These are phyloP conservation scores for Lamellibrachia satsuma DNA, from an alignment of 2,888 invertebrate genomes.

Conservation along the genomic window DNA sequence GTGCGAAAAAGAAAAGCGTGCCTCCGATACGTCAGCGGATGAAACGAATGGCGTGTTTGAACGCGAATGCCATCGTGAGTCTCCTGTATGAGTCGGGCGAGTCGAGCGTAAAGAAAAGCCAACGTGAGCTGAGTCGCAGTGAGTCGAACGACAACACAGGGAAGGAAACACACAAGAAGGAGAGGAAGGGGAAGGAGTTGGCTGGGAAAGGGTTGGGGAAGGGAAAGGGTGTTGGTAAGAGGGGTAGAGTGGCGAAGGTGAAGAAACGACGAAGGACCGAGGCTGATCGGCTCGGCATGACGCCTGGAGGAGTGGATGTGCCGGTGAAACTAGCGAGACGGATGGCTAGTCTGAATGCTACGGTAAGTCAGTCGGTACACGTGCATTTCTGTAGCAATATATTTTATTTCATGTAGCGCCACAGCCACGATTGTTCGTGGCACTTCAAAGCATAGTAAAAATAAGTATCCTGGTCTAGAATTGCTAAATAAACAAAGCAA, in stretches of 20 bases:
- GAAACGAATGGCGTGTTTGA: conserved; percentile 42
- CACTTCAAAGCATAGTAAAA: too few relatives aligned
- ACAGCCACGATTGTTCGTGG: too few relatives aligned
- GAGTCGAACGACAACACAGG: neutral
- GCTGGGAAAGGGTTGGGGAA: neutral
- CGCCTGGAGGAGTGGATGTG: neutral
- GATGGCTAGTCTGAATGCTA: conserved; percentile 46
- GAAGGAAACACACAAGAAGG: neutral
- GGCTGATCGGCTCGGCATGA: neutral
- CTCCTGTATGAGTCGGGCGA: conserved; percentile 35
- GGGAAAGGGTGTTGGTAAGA: neutral
- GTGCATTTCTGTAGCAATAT: neutral
- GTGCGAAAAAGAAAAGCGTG: neutral
- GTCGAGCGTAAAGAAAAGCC: conserved; percentile 25
- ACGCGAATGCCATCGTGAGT: conserved; percentile 41
- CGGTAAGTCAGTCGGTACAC: conserved; percentile 32
- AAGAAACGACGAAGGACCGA: neutral
- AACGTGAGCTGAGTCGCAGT: neutral
- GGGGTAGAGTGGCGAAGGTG: neutral
- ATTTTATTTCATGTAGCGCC: too few relatives aligned
- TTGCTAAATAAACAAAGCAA: too few relatives aligned
- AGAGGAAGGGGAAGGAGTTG: neutral
- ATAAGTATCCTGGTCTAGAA: too few relatives aligned
- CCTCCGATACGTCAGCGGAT: conserved; percentile 29
- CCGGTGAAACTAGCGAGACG: conserved; percentile 33